Evolutionary conservation across 2,113 vertebrate genomes (phyloP), one percentile per base, ranked within the genome.

Genomic region (Vidua chalybeata): DNA sequence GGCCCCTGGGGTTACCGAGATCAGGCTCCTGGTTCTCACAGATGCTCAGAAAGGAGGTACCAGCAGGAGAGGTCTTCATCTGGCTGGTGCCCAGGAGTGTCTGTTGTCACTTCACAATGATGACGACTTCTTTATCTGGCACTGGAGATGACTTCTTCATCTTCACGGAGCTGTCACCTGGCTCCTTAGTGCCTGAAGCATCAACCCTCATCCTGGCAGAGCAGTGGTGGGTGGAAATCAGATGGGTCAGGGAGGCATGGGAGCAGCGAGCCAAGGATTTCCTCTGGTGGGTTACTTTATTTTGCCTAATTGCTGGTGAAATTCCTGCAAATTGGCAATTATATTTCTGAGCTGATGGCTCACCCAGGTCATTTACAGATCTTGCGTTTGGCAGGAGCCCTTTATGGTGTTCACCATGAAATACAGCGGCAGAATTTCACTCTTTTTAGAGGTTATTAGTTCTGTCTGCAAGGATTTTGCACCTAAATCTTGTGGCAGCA

Each of bases 241-340:
- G 68, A 55, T 66, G 75, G 90, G 91, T 64, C 64, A 63, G 72
- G 37, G 84, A 93, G 83, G 69, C 20, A 9, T 13, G 13, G 89
- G 58, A 95, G 83, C 62, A 30, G 76, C 3, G 18, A 77, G 92
- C 64, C 35, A 58, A 93, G 82, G 41, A 89, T 93, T 96, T 95
- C 73, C 92, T 96, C 94, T 59, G 61, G 94, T 93, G 89, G 80
- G 71, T 97, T 97, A 84, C 95, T 97, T 95, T 91, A 91, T 96
- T 97, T 97, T 97, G 96, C 94, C 95, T 97, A 97, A 98, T 97
- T 94, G 97, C 96, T 96, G 96, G 95, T 97, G 95, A 97, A 97
- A 96, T 97, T 96, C 97, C 92, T 97, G 97, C 95, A 97, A 96
- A 97, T 97, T 96, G 96, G 88, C 97, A 94, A 79, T 97, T 97